These are phyloP conservation scores for Sandelia bainsii DNA, from an alignment of 2,797 vertebrate species.

Conservation along the genomic window DNA sequence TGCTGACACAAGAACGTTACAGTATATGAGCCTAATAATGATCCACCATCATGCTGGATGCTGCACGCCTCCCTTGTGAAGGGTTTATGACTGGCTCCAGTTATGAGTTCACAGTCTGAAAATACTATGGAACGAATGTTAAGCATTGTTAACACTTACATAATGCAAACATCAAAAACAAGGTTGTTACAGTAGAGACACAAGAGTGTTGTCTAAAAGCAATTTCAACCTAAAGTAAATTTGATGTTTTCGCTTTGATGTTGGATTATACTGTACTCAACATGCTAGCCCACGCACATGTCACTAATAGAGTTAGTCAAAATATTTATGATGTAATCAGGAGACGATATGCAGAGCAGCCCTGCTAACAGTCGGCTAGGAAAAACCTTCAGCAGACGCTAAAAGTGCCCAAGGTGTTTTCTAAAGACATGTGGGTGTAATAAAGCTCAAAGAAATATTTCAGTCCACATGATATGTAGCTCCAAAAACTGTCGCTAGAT, in stretches of 20 bases:
- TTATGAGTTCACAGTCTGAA: slow-evolving; percentile 42
- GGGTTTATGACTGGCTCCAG: slow-evolving; percentile 53
- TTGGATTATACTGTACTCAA: slow-evolving; percentile 11
- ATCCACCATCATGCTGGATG: slow-evolving; percentile 62
- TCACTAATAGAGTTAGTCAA: slow-evolving; percentile 62
- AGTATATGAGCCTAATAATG: slow-evolving; percentile 74
- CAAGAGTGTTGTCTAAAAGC: slow-evolving; percentile 33
- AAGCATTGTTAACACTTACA: slow-evolving; percentile 50
- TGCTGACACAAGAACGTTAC: slow-evolving; percentile 64
- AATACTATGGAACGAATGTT: slow-evolving; percentile 30
- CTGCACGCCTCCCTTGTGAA: slow-evolving; percentile 30
- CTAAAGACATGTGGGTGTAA: slow-evolving; percentile 70
- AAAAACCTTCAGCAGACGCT: slow-evolving; percentile 58
- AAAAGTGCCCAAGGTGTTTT: slow-evolving; percentile 66
- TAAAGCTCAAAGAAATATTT: slow-evolving; percentile 68
- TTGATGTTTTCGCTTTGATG: slow-evolving; percentile 51
- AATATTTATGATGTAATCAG: slow-evolving; percentile 77
- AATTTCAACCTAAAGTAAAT: slow-evolving; percentile 42
- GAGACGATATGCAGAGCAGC: slow-evolving; percentile 64
- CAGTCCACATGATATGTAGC: slow-evolving; percentile 62
- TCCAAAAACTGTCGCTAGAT: slow-evolving; percentile 67
- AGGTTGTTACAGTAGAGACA: slow-evolving; percentile 20
- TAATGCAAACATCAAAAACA: slow-evolving; percentile 44
- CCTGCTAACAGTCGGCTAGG: slow-evolving; percentile 27
- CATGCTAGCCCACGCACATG: slow-evolving; percentile 55